Percentiles rank a stretch among this genome's conserved stretches.
Conservation (phyloP, 2,797 vertebrate genomes). For the Liparis tanakae region DNA sequence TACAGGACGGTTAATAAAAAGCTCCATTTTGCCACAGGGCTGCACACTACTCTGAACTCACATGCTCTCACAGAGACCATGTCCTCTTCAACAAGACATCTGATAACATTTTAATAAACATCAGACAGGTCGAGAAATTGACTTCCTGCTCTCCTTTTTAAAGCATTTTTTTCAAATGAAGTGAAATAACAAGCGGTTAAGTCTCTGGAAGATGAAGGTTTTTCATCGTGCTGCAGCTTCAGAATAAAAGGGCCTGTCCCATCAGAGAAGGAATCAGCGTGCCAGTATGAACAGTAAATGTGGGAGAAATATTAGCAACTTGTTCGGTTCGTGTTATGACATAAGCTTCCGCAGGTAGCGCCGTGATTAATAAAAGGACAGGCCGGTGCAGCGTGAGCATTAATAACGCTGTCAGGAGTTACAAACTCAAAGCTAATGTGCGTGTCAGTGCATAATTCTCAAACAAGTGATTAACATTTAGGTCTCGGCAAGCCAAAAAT, state of each 20-base stretch:
- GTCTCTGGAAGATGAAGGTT: neutral
- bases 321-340: constrained; percentile 38
- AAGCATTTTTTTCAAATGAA: neutral
- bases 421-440: constrained; percentile 28
- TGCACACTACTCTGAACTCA: constrained; percentile 13
- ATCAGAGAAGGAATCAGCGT: constrained; percentile 8
- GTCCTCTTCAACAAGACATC: neutral
- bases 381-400: constrained; percentile 25
- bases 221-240: constrained; percentile 8
- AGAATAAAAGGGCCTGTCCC: constrained; percentile 1
- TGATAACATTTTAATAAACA: constrained; percentile 1
- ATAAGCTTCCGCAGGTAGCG: constrained; percentile 31
- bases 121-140: neutral
- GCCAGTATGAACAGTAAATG: constrained; percentile 25
- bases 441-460: constrained; percentile 15
- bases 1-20: neutral
- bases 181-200: constrained; percentile 7
- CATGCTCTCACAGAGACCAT: constrained; percentile 6
- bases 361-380: constrained; percentile 50
- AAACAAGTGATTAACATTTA: constrained; percentile 47
- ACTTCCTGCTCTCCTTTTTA: neutral
- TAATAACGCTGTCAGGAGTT: constrained; percentile 36
- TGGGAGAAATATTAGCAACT: constrained; percentile 19
- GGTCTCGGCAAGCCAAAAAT: constrained; percentile 13
- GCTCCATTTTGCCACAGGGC: constrained; percentile 13